These are phyloP conservation scores for Hippocampus comes DNA, from an alignment of 2,113 vertebrate genomes.

Conservation along the genomic window DNA sequence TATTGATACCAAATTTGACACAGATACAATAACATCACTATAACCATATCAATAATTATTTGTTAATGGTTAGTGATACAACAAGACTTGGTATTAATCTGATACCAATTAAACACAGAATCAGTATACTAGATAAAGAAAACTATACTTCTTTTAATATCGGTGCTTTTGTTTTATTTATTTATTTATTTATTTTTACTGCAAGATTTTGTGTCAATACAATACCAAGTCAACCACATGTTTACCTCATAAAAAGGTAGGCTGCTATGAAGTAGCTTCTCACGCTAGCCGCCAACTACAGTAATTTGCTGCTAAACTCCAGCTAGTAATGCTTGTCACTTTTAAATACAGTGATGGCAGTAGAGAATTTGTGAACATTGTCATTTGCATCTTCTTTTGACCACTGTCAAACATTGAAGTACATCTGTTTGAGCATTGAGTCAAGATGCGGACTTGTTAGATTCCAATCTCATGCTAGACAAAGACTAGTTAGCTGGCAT, in stretches of 20 bases:
- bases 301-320: not conserved
- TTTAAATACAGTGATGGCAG: not conserved
- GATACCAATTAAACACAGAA: not conserved
- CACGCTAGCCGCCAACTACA: not conserved
- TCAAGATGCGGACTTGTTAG: not conserved
- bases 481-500: not conserved
- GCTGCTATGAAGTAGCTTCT: not conserved
- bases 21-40: too few species aligned
- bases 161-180: not conserved
- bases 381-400: not conserved
- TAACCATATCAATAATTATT: too few species aligned
- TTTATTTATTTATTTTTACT: not conserved
- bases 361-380: not conserved
- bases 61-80: not conserved
- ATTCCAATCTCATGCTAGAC: not conserved
- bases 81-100: not conserved
- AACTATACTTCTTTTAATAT: too few species aligned
- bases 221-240: not conserved
- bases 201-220: not conserved
- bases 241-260: not conserved
- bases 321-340: not conserved
- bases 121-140: not conserved
- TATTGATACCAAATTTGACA: too few species aligned
- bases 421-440: not conserved
- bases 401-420: not conserved